Base-by-base conservation (phyloP, 2,888 invertebrate genomes). In the Lacanobia wlatinum region DNA sequence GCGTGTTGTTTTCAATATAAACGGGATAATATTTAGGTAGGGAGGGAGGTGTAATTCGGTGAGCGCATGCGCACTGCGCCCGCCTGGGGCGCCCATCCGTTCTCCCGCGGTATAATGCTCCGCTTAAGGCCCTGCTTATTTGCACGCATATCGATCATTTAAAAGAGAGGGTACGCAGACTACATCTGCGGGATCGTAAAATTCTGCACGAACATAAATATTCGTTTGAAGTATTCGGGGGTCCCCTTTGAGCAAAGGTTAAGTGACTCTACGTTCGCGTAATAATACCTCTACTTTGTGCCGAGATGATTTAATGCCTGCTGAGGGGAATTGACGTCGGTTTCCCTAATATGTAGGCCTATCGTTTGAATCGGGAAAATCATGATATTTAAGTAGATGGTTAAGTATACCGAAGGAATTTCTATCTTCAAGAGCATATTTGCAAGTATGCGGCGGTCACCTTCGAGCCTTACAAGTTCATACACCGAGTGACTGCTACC, bases 91-190 rank as follows among this genome's bases (percentile, higher is more conserved):
- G 70, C 77, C 76, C 83, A 76, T 75, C 82, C 82, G 66, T 71
- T 71, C 81, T 73, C 62, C 73, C 71, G 70, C 69, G 59, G 72
- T 76, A 76, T 76, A 80, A 78, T 79, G 64, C 72, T 74, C 72
- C 67, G 78, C 79, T 79, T 70, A 59, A 62, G 81, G 78, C 75
- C 71, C 75, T 80, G 75, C 78, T 86, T 86, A 83, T 86, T 86
- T 86, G 80, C 87, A 86, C 87, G 86, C 84, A 82, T 87, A 86
- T 85, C 82, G 86, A 87, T 86, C 86, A 87, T 83, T 83, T 83
- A 69, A 77, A 82, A 78, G 73, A 80, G 75, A 76, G 86, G 74
- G 78, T 73, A 71, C 76, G 63, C 76, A 70, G 59, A 81, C 62
- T 73, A 69, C 78, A 76, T 81, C 86, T 78, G 86, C 59, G 82